Evolutionary conservation across 2,888 invertebrate species (phyloP), one percentile per base, ranked within the genome.

Genomic region (Athalia cordata): DNA sequence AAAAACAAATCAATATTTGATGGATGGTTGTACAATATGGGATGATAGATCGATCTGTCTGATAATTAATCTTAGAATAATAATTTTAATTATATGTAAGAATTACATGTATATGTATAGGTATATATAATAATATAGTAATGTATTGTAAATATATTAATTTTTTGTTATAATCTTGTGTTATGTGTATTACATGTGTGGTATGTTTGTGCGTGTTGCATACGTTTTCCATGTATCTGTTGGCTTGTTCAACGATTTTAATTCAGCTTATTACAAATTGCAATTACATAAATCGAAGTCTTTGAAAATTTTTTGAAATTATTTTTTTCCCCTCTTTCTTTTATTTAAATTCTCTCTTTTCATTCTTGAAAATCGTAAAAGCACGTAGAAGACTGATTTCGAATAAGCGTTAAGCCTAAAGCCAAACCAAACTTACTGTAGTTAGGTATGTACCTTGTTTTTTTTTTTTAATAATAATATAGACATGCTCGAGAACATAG

Each of bases 381-480:
- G 77, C 79, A 77, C 78, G 77, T 79, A 79, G 76, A 59, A 81
- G 79, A 84, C 81, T 81, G 80, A 83, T 81, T 84, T 82, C 81
- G 81, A 83, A 80, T 83, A 88, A 87, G 87, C 87, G 83, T 84
- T 84, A 86, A 87, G 86, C 85, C 83, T 84, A 82, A 87, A 89
- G 87, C 88, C 86, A 87, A 88, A 86, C 83, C 85, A 86, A 85
- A 86, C 85, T 84, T 85, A 81, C 79, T 81, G 78, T 81, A 81
- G 29, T 0, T 1, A 29, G 29, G 29, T 29, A 29, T 29, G 29
- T 29, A 29, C 29, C 29, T 29, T 29, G 2, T 29, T 29, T 29
- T 29, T 29, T 29, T 29, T 29, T n/a, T n/a, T n/a, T n/a, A n/a
- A n/a, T 47, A 72, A 72, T 57, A 72, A 59, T 47, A 72, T 45